These are phyloP conservation scores for Dusona sp. DNA, from an alignment of 2,888 invertebrate species.

Conservation along the genomic window DNA sequence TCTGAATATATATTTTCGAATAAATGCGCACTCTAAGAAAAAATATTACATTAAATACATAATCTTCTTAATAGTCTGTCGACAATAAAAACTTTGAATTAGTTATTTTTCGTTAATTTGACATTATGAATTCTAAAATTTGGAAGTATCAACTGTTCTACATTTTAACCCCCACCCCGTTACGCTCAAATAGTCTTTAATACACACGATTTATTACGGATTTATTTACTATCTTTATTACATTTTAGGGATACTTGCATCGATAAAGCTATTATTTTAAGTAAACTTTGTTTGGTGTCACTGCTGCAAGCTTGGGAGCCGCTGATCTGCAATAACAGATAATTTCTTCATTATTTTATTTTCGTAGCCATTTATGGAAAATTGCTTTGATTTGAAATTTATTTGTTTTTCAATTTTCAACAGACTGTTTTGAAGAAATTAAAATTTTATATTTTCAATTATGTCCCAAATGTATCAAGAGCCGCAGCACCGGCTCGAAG, in stretches of 20 bases:
- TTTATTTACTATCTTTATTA: conserved; percentile 55
- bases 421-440: not conserved
- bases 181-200: no score
- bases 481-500: no score
- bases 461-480: not conserved
- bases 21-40: no score
- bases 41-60: no score
- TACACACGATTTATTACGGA: conserved; percentile 31
- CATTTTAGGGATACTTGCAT: conserved; percentile 38
- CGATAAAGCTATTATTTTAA: conserved; percentile 54
- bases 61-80: no score
- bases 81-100: no score
- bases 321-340: conserved; percentile 72
- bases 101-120: no score
- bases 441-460: not conserved
- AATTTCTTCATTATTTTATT: conserved; percentile 28
- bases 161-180: no score
- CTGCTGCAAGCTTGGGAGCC: conserved; percentile 80
- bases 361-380: not conserved
- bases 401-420: not conserved
- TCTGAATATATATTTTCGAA: no score
- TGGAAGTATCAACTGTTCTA: no score
- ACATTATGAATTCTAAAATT: no score
- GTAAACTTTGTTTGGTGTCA: conserved; percentile 87
- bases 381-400: not conserved